Conservation (phyloP, 2,797 vertebrate species). For the Myotis findleyi region DNA sequence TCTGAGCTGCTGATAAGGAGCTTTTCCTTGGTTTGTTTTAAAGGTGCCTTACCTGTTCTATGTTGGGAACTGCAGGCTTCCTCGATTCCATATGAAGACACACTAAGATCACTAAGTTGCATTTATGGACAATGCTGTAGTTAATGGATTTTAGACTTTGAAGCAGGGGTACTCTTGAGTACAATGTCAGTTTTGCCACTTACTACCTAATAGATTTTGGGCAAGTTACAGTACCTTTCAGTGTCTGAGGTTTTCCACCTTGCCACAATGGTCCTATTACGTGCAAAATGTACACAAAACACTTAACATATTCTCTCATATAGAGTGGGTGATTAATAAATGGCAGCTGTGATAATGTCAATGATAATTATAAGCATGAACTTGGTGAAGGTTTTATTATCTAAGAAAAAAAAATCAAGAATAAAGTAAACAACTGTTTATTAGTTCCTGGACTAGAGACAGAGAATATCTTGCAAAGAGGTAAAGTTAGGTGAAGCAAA, state of each 20-base stretch:
- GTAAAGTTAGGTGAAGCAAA: constrained; percentile 30
- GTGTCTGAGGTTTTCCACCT: background rate
- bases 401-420: background rate
- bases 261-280: background rate
- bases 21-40: background rate
- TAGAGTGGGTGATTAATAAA: background rate
- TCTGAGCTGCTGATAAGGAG: background rate
- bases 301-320: background rate
- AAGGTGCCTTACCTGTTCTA: background rate
- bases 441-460: background rate
- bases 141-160: background rate
- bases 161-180: background rate
- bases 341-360: background rate
- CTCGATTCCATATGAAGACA: background rate
- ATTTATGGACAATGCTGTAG: background rate
- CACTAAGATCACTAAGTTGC: background rate
- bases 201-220: background rate
- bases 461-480: background rate
- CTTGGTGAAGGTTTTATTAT: background rate
- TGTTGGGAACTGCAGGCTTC: background rate
- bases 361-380: background rate
- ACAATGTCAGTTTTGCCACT: background rate
- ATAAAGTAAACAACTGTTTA: background rate
- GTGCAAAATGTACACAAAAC: background rate
- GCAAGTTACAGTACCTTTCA: background rate